These are phyloP conservation scores for Cryptomyrus ogoouensis DNA, from an alignment of 2,113 vertebrate species.

Conservation along the genomic window DNA sequence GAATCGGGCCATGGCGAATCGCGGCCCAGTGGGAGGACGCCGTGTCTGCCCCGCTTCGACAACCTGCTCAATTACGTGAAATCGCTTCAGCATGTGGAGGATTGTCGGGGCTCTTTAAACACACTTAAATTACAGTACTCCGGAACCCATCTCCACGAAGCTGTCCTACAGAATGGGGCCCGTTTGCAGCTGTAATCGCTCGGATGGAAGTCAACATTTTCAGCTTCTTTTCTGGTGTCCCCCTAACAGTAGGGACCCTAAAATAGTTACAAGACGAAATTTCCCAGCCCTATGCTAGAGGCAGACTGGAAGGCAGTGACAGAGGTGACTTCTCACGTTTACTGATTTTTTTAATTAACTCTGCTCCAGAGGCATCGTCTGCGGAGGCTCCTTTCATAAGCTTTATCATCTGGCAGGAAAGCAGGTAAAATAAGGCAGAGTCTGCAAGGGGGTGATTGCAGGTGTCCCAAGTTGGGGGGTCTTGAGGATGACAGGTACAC, in stretches of 20 bases:
- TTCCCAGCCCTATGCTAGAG: neutral
- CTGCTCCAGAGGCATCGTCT: neutral
- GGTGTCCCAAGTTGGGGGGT: neutral
- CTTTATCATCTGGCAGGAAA: neutral
- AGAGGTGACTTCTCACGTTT: neutral
- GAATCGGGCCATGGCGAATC: slow-evolving; percentile 56
- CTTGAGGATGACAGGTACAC: neutral
- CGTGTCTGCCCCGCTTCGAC: neutral
- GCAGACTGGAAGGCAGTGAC: neutral
- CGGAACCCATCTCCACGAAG: neutral
- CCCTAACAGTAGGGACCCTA: neutral
- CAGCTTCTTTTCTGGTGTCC: neutral
- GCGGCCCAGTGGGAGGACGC: slow-evolving; percentile 55
- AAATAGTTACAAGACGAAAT: neutral
- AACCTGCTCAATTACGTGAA: slow-evolving; percentile 18
- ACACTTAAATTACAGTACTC: neutral
- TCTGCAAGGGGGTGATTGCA: neutral
- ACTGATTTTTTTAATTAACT: slow-evolving; percentile 4
- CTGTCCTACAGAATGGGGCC: neutral
- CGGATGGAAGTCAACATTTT: neutral
- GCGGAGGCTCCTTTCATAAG: neutral
- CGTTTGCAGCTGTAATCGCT: neutral
- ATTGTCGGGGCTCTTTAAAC: slow-evolving; percentile 3
- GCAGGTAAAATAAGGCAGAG: neutral
- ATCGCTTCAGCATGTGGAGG: slow-evolving; percentile 9